These are phyloP conservation scores for Lycodopsis pacificus DNA, from an alignment of 2,797 vertebrate genomes.

Conservation along the genomic window DNA sequence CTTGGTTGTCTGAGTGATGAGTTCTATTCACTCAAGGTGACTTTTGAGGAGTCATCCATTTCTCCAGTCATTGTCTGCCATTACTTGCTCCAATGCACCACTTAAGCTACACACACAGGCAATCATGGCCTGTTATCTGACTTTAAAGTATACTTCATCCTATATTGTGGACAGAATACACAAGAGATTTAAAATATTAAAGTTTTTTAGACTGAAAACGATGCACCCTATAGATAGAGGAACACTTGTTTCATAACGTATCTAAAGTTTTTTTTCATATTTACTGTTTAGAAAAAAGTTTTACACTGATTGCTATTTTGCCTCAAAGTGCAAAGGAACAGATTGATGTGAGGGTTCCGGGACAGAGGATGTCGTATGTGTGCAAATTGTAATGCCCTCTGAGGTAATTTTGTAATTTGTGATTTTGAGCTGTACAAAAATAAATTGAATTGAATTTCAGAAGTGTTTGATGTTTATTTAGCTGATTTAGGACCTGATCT, in stretches of 20 bases:
- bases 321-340: not conserved
- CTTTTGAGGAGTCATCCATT: constrained; percentile 72
- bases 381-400: no score
- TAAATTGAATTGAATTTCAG: not conserved
- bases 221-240: not conserved
- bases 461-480: not conserved
- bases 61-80: constrained; percentile 73
- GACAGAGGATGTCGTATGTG: no score
- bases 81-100: constrained; percentile 74
- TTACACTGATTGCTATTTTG: not conserved
- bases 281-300: not conserved
- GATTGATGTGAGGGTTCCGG: not conserved
- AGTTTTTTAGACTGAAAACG: constrained; percentile 1
- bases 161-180: constrained; percentile 38
- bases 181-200: constrained; percentile 15
- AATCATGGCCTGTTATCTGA: constrained; percentile 53
- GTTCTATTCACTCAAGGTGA: constrained; percentile 74
- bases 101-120: constrained; percentile 56
- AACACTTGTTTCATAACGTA: not conserved
- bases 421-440: no score
- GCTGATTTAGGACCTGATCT: not conserved
- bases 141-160: constrained; percentile 46
- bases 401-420: no score
- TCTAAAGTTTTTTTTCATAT: not conserved
- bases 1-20: constrained; percentile 67